A percentile compares a stretch with the other conserved stretches of the same genome.
Evolutionary conservation across 2,888 invertebrate species (phyloP).

Genomic region (Chironomus tentans): DNA sequence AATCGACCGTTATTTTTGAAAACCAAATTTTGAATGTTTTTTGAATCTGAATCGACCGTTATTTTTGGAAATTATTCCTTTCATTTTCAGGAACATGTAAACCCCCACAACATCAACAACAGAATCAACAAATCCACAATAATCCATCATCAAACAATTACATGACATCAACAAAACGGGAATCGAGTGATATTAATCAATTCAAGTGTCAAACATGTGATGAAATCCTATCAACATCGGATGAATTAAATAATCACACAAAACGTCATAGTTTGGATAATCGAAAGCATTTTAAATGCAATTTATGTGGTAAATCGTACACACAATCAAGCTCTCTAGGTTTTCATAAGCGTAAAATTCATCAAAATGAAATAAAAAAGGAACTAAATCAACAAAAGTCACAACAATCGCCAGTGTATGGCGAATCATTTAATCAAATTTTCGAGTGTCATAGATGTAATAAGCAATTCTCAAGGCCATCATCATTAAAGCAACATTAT

Average conservation of each 20-base stretch:
- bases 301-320: neutral
- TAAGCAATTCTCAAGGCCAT: neutral
- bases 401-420: neutral
- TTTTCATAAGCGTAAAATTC: neutral
- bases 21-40: too few species aligned
- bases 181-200: neutral
- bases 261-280: neutral
- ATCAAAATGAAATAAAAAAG: neutral
- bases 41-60: too few species aligned
- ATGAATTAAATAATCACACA: neutral
- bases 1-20: too few species aligned
- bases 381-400: neutral
- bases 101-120: too few species aligned
- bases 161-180: neutral
- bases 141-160: too few species aligned
- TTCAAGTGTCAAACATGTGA: neutral
- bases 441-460: neutral
- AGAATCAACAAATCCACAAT: too few species aligned
- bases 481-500: neutral
- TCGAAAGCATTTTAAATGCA: neutral
- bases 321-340: slow-evolving; percentile 1
- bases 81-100: too few species aligned
- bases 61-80: too few species aligned
- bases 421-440: neutral
- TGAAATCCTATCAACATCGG: neutral